phyloP scores from a whole-genome alignment of 2,888 invertebrate species.

The Temnothorax unifasciatus region DNA sequence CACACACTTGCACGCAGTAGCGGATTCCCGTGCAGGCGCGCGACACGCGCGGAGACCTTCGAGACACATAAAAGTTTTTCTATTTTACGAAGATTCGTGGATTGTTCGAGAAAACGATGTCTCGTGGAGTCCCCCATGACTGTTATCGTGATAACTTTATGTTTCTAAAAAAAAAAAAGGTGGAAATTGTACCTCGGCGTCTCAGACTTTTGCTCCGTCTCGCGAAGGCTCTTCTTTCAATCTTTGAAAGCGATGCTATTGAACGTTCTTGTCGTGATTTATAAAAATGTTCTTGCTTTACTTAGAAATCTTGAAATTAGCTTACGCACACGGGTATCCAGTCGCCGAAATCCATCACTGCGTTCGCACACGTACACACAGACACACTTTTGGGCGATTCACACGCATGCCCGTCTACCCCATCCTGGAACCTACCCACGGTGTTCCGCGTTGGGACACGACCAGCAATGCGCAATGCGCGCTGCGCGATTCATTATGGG shows the following conservation, averaged over 20 bases:
- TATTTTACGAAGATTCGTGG: background rate
- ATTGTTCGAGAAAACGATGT: background rate
- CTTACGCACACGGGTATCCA: background rate
- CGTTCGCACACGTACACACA: background rate
- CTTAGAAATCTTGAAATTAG: background rate
- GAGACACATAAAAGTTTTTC: background rate
- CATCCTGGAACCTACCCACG: conserved; percentile 33
- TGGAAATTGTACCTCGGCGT: background rate
- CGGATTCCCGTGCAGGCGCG: conserved; percentile 21
- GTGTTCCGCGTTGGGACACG: conserved; percentile 49
- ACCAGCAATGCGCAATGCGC: conserved; percentile 66
- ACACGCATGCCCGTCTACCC: conserved; percentile 65
- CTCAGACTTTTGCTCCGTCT: background rate
- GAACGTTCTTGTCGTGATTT: background rate
- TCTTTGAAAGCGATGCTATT: background rate
- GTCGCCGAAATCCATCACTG: conserved; percentile 24
- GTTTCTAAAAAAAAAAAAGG: background rate
- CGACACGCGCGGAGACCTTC: background rate
- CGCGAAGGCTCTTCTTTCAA: background rate
- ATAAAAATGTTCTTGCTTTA: background rate
- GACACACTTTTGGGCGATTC: conserved; percentile 39
- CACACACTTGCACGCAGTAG: conserved; percentile 27
- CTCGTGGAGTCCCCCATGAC: background rate
- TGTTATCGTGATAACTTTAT: background rate
- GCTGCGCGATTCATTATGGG: conserved; percentile 67